These are phyloP conservation scores for Hymenochirus boettgeri DNA, from an alignment of 2,113 vertebrate species.

Conservation along the genomic window DNA sequence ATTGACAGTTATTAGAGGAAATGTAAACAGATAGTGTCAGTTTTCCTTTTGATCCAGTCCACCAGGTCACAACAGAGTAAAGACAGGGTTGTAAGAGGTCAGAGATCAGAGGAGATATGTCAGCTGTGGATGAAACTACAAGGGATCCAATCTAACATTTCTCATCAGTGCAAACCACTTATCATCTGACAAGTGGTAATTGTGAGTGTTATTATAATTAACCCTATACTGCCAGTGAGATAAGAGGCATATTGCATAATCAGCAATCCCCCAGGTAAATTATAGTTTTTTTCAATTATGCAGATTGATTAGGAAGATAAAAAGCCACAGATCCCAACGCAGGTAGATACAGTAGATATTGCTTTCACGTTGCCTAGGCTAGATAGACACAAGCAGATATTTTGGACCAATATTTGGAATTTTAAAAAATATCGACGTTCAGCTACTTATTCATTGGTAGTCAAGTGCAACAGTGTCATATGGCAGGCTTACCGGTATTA, in stretches of 20 bases:
- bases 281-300: too few relatives aligned
- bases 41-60: constrained; percentile 24
- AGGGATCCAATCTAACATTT: neutral
- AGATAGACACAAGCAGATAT: too few relatives aligned
- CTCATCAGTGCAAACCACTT: neutral
- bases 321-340: too few relatives aligned
- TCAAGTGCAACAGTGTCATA: too few relatives aligned
- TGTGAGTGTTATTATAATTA: neutral
- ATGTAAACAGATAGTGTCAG: constrained; percentile 37
- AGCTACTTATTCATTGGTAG: too few relatives aligned
- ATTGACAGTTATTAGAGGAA: constrained; percentile 34
- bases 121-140: constrained; percentile 18
- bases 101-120: constrained; percentile 28
- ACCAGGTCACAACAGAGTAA: constrained; percentile 12
- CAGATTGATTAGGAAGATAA: too few relatives aligned
- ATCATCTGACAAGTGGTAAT: neutral
- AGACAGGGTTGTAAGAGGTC: constrained; percentile 25
- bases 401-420: too few relatives aligned
- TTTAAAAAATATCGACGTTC: too few relatives aligned
- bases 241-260: neutral
- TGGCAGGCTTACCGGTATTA: too few relatives aligned
- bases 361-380: too few relatives aligned
- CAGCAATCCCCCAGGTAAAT: too few relatives aligned
- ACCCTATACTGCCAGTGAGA: neutral
- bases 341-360: too few relatives aligned